phyloP scores from a whole-genome alignment of 2,113 vertebrate species.

The Tapirus terrestris region DNA sequence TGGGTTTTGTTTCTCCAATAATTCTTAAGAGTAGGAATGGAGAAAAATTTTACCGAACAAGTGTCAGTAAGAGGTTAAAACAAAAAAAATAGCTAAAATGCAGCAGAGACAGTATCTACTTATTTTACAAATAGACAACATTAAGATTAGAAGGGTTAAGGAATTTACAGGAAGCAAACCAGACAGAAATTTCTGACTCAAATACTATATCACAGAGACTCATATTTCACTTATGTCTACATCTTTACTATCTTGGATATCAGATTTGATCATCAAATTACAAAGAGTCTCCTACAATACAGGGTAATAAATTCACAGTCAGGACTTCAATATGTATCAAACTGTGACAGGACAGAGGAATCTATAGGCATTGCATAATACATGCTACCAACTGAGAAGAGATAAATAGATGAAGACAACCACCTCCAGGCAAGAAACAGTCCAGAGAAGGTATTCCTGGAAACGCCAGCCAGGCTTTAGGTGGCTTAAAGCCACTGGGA shows the following conservation, averaged over 20 bases:
- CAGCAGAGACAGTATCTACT: background rate
- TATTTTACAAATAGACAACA: background rate
- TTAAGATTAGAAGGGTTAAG: background rate
- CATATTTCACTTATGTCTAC: background rate
- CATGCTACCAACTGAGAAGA: background rate
- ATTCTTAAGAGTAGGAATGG: background rate
- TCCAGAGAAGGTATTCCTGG: background rate
- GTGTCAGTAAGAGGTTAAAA: background rate
- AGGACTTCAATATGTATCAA: conserved; percentile 8
- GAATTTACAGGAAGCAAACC: background rate
- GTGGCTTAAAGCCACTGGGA: background rate
- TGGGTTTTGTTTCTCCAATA: background rate
- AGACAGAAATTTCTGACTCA: conserved; percentile 36
- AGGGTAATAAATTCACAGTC: background rate
- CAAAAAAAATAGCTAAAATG: background rate
- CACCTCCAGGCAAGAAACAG: background rate
- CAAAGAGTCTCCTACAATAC: background rate
- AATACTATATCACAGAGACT: background rate
- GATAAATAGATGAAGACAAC: background rate
- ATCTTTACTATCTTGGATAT: background rate
- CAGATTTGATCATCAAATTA: conserved; percentile 24
- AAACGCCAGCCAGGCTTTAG: background rate
- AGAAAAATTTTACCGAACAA: background rate
- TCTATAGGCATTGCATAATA: background rate
- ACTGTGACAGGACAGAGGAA: conserved; percentile 38